Evolutionary conservation across 2,797 vertebrate genomes (phyloP), one percentile per base, ranked within the genome.

Genomic region (Hapalemur alaotrensis): DNA sequence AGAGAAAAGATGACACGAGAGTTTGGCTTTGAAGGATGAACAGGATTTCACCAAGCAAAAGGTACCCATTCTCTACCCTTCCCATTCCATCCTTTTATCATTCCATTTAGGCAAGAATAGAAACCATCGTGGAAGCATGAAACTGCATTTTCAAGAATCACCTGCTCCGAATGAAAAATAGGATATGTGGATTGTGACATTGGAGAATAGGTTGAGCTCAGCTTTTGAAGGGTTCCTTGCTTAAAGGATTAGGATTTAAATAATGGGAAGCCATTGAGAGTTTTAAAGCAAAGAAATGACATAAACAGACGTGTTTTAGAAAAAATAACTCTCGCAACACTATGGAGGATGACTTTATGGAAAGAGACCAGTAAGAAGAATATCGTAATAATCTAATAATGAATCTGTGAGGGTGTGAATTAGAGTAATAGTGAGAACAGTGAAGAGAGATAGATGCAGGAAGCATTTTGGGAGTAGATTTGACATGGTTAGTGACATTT

Each of bases 191-290:
- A 95, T 79, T 87, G 57, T 83, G 41, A 84, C 43, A 79, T 14
- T 83, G 41, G 48, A 95, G 75, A 80, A 75, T n/a, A 72, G 38
- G 18, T 54, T 86, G 65, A 83, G 35, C 48, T 78, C 23, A 54
- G 20, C 17, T 90, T 94, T 80, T 35, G 23, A 87, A 92, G 35
- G 65, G 10, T 59, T 76, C 48, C 22, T 86, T 79, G 41, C 20
- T 87, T 87, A 83, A 95, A 28, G 46, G 52, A 80, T 32, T 57
- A 83, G 76, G 46, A 89, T 89, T 96, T 92, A 69, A 73, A 43
- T 79, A 79, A 57, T 52, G 63, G 61, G 43, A 93, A 94, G 63
- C 28, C 32, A 80, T 5, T 86, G 76, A 83, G 72, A 38, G 25
- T 76, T 94, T 90, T 73, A 83, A 90, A 92, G 50, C 63, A 87